Evolutionary conservation across 1,140 invertebrate genomes (phyloP).

Genomic region (Drosophila jambulina): DNA sequence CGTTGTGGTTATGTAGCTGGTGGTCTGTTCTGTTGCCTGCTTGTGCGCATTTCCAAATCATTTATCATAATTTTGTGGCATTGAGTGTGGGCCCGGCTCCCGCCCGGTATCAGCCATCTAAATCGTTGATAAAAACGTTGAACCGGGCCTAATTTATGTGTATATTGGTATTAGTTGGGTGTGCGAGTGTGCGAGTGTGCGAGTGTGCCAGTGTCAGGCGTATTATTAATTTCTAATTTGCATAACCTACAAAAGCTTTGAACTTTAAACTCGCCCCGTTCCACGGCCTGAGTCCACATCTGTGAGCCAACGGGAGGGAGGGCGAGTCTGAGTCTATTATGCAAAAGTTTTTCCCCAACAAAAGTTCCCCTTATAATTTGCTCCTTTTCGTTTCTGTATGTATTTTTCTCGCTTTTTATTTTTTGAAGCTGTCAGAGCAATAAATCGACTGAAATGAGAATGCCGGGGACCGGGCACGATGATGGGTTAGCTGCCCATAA

Average conservation of each 20-base stretch:
- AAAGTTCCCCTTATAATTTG: slow-evolving; percentile 55
- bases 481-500: slow-evolving; percentile 45
- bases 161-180: slow-evolving; percentile 71
- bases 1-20: slow-evolving; percentile 67
- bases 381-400: slow-evolving; percentile 36
- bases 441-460: slow-evolving; percentile 74
- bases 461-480: slow-evolving; percentile 17
- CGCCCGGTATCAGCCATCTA: slow-evolving; percentile 28
- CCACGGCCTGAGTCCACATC: slow-evolving; percentile 27
- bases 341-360: slow-evolving; percentile 69
- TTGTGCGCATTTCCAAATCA: slow-evolving; percentile 82
- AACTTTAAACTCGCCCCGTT: slow-evolving; percentile 69
- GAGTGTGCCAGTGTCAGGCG: slow-evolving; percentile 43
- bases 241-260: slow-evolving; percentile 82
- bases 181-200: slow-evolving; percentile 1
- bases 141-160: slow-evolving; percentile 79
- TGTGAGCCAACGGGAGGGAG: slow-evolving; percentile 40
- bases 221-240: slow-evolving; percentile 83
- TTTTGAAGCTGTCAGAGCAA: slow-evolving; percentile 62
- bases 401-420: slow-evolving; percentile 8
- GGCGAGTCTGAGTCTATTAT: slow-evolving; percentile 61
- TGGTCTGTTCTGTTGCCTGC: slow-evolving; percentile 57
- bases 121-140: slow-evolving; percentile 79
- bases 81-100: slow-evolving; percentile 39
- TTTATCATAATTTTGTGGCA: slow-evolving; percentile 83